Evolutionary conservation across 1,140 invertebrate species (phyloP).

Genomic region (Caenorhabditis remanei): DNA sequence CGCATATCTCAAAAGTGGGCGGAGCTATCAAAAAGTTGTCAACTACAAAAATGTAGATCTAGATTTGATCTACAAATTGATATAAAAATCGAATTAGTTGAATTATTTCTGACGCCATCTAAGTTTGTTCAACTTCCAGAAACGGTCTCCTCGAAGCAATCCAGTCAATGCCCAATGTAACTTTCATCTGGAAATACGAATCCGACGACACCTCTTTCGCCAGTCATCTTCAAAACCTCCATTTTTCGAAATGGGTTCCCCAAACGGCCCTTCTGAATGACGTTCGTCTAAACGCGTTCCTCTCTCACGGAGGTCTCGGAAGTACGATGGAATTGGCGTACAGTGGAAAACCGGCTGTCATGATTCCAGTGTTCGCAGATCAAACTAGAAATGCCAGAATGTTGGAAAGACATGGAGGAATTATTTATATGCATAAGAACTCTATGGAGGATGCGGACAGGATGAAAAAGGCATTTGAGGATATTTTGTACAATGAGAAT

Average conservation of each 20-base stretch:
- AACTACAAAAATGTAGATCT: too few relatives aligned
- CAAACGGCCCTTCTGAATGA: conserved; percentile 29
- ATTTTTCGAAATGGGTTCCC: conserved; percentile 44
- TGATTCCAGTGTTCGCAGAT: conserved; percentile 70
- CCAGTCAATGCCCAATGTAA: too few relatives aligned
- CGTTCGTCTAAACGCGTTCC: background rate
- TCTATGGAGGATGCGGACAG: conserved; percentile 22
- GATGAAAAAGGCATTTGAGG: conserved; percentile 43
- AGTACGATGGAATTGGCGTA: conserved; percentile 47
- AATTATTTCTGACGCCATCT: too few relatives aligned
- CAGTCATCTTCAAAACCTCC: background rate
- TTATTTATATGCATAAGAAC: conserved; percentile 60
- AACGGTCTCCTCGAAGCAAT: too few relatives aligned
- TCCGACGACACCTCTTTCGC: conserved; percentile 20
- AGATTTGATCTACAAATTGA: too few relatives aligned
- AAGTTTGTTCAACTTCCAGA: too few relatives aligned
- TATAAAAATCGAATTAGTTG: too few relatives aligned
- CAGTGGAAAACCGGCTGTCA: conserved; percentile 37
- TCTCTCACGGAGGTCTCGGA: conserved; percentile 20
- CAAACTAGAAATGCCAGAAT: conserved; percentile 67
- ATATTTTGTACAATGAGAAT: conserved; percentile 54
- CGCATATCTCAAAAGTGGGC: too few relatives aligned
- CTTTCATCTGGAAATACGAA: conserved; percentile 43
- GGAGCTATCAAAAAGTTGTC: too few relatives aligned
- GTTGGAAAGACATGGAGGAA: conserved; percentile 58